Conservation (phyloP, 2,797 vertebrate species). For the Spheniscus humboldti region DNA sequence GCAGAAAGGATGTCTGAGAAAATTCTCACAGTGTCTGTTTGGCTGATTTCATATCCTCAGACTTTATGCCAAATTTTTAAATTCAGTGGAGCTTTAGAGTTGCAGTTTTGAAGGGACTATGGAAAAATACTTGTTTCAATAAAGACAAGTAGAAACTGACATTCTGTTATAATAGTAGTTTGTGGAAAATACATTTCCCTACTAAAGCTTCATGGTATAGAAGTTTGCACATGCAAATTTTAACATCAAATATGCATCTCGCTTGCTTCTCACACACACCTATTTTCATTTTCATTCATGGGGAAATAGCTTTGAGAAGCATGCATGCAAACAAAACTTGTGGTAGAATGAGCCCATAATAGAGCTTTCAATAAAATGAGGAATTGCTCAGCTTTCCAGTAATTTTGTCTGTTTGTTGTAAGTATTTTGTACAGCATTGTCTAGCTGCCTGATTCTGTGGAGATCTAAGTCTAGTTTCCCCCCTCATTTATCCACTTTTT, state of each 20-base stretch:
- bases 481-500: background rate
- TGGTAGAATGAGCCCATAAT: background rate
- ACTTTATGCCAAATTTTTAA: background rate
- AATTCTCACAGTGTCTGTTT: background rate
- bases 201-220: background rate
- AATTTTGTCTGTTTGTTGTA: slow-evolving; percentile 8
- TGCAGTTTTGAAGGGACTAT: background rate
- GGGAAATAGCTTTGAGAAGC: background rate
- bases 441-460: background rate
- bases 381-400: background rate
- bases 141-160: background rate
- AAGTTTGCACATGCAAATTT: background rate
- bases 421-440: background rate
- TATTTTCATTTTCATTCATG: slow-evolving; percentile 24
- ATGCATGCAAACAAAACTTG: background rate
- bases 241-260: background rate
- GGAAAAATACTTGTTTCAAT: background rate
- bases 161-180: background rate
- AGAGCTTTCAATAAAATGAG: slow-evolving; percentile 4
- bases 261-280: background rate
- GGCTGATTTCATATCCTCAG: background rate
- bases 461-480: background rate
- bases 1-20: background rate
- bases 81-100: background rate
- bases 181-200: background rate